A percentile compares a stretch with the other conserved stretches of the same genome.
These are phyloP conservation scores for Melanogrammus aeglefinus DNA, from an alignment of 2,797 vertebrate genomes.

Conservation along the genomic window DNA sequence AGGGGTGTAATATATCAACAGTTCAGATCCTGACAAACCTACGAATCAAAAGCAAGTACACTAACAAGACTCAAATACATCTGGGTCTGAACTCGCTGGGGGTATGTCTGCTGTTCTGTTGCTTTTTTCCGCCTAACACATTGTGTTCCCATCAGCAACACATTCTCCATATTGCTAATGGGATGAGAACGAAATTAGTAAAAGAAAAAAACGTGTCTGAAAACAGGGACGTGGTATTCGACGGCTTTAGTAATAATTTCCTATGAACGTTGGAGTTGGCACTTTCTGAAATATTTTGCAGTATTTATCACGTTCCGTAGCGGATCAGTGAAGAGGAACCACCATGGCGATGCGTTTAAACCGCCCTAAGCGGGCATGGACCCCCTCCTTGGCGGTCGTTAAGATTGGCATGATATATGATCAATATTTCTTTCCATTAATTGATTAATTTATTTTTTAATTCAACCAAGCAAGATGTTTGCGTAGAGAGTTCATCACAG, in stretches of 20 bases:
- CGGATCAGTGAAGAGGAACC: slow-evolving; percentile 29
- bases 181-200: slow-evolving; percentile 48
- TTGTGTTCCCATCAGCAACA: slow-evolving; percentile 35
- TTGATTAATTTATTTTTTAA: slow-evolving; percentile 15
- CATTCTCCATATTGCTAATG: slow-evolving; percentile 62
- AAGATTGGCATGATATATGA: slow-evolving; percentile 24
- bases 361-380: slow-evolving; percentile 35
- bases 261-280: slow-evolving; percentile 32
- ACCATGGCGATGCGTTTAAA: slow-evolving; percentile 30
- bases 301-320: slow-evolving; percentile 25
- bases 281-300: slow-evolving; percentile 32
- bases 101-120: slow-evolving; percentile 37
- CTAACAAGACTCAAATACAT: background rate
- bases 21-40: background rate
- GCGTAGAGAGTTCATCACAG: slow-evolving; percentile 30
- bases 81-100: slow-evolving; percentile 28
- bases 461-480: slow-evolving; percentile 34
- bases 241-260: slow-evolving; percentile 37
- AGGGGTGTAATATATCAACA: background rate
- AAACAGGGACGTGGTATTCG: slow-evolving; percentile 59
- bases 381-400: slow-evolving; percentile 21
- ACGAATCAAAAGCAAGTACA: background rate
- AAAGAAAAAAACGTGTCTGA: slow-evolving; percentile 41
- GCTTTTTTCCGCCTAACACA: slow-evolving; percentile 25
- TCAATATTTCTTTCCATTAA: slow-evolving; percentile 24